Percentiles rank a stretch among this genome's conserved stretches.
These are phyloP conservation scores for Priocnemis perturbator DNA, from an alignment of 2,888 invertebrate genomes.

Conservation along the genomic window DNA sequence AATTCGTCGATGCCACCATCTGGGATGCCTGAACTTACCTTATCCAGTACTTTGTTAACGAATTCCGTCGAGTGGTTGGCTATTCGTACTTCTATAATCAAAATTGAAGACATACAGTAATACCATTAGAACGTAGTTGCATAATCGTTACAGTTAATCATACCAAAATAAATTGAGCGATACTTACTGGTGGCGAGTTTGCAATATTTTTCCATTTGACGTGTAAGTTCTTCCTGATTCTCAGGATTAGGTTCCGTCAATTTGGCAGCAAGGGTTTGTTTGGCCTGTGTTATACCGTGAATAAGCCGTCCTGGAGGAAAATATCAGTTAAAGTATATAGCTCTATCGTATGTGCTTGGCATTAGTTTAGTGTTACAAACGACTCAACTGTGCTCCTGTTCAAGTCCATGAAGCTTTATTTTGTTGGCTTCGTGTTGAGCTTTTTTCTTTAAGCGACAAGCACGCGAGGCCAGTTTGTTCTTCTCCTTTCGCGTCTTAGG, in stretches of 20 bases:
- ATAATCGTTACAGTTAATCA: not conserved
- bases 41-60: slow-evolving; percentile 93
- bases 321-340: slow-evolving; percentile 8
- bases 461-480: slow-evolving; percentile 97
- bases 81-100: slow-evolving; percentile 85
- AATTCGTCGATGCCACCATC: slow-evolving; percentile 87
- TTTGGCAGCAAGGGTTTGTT: slow-evolving; percentile 84
- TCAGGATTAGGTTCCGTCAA: slow-evolving; percentile 78
- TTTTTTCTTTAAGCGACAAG: slow-evolving; percentile 98
- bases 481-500: slow-evolving; percentile 98
- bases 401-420: slow-evolving; percentile 94
- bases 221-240: slow-evolving; percentile 81
- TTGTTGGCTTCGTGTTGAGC: slow-evolving; percentile 99
- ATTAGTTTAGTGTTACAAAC: not conserved
- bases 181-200: slow-evolving; percentile 84
- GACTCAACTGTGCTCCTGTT: slow-evolving; percentile 91
- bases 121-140: slow-evolving; percentile 6
- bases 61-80: slow-evolving; percentile 95
- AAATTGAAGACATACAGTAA: not conserved
- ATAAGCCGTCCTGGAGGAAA: slow-evolving; percentile 82
- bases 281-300: slow-evolving; percentile 86
- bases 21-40: slow-evolving; percentile 87
- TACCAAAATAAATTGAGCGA: not conserved
- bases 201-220: slow-evolving; percentile 83
- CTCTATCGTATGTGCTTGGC: not conserved